Conservation (phyloP, 1,140 invertebrate species). For the Drosophila orosa region DNA sequence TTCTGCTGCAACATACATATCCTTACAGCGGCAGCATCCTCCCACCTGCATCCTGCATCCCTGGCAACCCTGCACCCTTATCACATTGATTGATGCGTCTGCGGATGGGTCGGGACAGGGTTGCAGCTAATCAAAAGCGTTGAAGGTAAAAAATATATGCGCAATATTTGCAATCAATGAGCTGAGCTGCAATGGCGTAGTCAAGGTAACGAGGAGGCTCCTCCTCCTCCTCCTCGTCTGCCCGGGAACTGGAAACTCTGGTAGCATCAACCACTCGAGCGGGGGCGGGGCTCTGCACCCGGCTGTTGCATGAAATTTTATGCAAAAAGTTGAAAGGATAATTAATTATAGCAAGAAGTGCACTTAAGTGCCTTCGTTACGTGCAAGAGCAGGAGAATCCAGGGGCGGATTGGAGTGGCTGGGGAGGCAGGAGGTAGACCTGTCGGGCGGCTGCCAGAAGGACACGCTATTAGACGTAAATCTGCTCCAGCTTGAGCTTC, state of each 20-base stretch:
- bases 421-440: not conserved
- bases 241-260: not conserved
- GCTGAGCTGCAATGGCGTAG: slow-evolving; percentile 39
- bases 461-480: slow-evolving; percentile 73
- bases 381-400: slow-evolving; percentile 57
- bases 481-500: slow-evolving; percentile 37
- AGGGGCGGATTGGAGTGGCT: slow-evolving; percentile 14
- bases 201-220: slow-evolving; percentile 37
- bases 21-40: not conserved
- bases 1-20: not conserved
- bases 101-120: slow-evolving; percentile 12
- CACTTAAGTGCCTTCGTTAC: slow-evolving; percentile 83
- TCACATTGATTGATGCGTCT: slow-evolving; percentile 34
- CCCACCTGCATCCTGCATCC: not conserved
- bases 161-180: slow-evolving; percentile 60
- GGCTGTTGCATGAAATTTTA: slow-evolving; percentile 80
- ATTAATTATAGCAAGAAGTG: slow-evolving; percentile 83
- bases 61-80: not conserved
- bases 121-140: slow-evolving; percentile 54
- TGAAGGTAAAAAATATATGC: slow-evolving; percentile 58
- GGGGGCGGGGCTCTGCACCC: slow-evolving; percentile 30
- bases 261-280: slow-evolving; percentile 34
- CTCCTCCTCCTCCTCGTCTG: not conserved
- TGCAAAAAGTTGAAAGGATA: slow-evolving; percentile 83
- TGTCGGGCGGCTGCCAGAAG: slow-evolving; percentile 34